These are phyloP conservation scores for Dicyrtoma fusca DNA, from an alignment of 2,888 invertebrate genomes.

Conservation along the genomic window DNA sequence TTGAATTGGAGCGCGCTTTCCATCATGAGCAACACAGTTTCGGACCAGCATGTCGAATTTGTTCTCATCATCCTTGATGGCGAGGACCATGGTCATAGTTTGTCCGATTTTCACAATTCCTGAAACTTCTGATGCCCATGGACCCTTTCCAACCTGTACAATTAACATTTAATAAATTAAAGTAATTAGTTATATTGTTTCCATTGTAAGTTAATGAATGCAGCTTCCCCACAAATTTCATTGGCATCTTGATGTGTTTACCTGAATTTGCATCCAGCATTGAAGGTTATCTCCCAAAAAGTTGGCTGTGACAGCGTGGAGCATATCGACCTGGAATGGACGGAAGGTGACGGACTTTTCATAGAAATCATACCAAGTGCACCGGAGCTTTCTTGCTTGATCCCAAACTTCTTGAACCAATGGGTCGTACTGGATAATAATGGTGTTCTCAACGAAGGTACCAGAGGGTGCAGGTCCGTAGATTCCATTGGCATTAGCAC, in stretches of 20 bases:
- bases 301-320: conserved; percentile 92
- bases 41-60: conserved; percentile 94
- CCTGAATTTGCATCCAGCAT: conserved; percentile 96
- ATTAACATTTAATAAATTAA: not conserved
- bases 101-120: conserved; percentile 95
- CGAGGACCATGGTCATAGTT: conserved; percentile 95
- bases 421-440: conserved; percentile 93
- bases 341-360: conserved; percentile 93
- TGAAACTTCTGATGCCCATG: conserved; percentile 95
- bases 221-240: not conserved
- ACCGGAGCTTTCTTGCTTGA: conserved; percentile 86
- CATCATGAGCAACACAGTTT: conserved; percentile 93
- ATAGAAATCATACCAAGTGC: conserved; percentile 96
- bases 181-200: too few relatives aligned
- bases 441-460: conserved; percentile 91
- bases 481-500: conserved; percentile 78
- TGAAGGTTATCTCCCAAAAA: conserved; percentile 93
- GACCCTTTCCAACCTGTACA: conserved; percentile 81
- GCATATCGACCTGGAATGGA: conserved; percentile 93
- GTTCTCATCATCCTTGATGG: conserved; percentile 93
- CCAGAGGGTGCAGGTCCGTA: conserved; percentile 89
- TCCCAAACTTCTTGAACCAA: conserved; percentile 96
- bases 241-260: conserved; percentile 14
- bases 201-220: not conserved
- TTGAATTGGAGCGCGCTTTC: conserved; percentile 89